Percentiles rank a stretch among this genome's conserved stretches.
These are phyloP conservation scores for Elmis aenea DNA, from an alignment of 2,888 invertebrate species.

Conservation along the genomic window DNA sequence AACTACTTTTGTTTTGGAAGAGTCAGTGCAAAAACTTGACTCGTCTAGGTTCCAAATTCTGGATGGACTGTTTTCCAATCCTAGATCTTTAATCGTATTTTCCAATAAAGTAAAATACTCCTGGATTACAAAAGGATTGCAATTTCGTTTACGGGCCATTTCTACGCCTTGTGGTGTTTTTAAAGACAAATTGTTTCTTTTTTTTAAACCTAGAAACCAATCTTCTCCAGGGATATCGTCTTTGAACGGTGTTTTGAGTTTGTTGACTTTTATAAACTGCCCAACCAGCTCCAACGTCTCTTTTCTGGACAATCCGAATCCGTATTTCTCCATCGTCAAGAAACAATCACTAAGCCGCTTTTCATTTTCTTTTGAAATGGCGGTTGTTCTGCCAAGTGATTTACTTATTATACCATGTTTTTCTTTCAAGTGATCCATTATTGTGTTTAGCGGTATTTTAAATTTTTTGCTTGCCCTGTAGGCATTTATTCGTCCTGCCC, in stretches of 20 bases:
- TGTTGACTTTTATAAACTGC: conserved; percentile 6
- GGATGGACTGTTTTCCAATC: conserved; percentile 26
- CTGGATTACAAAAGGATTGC: conserved; percentile 9
- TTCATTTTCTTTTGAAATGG: conserved; percentile 28
- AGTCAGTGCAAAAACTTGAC: conserved; percentile 13
- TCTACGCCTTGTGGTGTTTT: conserved; percentile 12
- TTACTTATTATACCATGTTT: conserved; percentile 20
- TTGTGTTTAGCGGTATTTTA: conserved; percentile 22
- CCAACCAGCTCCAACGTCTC: conserved; percentile 10
- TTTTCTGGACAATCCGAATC: conserved; percentile 15
- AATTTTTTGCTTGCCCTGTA: conserved; percentile 15
- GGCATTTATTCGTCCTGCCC: conserved; percentile 11
- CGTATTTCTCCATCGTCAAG: conserved; percentile 27
- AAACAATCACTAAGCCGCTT: conserved; percentile 26
- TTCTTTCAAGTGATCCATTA: conserved; percentile 22
- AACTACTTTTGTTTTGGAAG: conserved; percentile 16
- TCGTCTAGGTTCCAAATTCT: conserved; percentile 15
- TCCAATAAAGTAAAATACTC: conserved; percentile 9
- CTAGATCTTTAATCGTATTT: conserved; percentile 19
- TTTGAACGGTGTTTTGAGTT: conserved; percentile 12
- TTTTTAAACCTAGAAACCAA: conserved; percentile 10
- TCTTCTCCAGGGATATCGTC: conserved; percentile 11
- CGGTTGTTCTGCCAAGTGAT: conserved; percentile 26
- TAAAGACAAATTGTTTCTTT: conserved; percentile 3
- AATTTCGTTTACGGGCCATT: conserved; percentile 7